phyloP scores from a whole-genome alignment of 64 coral and sea anemone species.

The Anthopleura sola region DNA sequence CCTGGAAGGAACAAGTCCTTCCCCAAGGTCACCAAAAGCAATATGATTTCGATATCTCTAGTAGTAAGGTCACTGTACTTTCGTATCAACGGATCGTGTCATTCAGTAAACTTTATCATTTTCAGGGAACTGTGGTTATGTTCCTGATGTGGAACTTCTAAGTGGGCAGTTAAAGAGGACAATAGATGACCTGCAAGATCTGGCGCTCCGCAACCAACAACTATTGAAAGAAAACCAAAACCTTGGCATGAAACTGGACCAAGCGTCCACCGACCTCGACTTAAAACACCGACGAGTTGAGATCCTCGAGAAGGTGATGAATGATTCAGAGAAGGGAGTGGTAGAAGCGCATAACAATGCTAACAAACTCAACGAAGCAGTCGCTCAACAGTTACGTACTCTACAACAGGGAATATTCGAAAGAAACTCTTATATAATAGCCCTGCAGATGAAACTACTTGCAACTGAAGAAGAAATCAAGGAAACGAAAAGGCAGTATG shows the following conservation, averaged over 20 bases:
- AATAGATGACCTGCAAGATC: constrained; percentile 65
- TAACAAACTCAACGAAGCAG: constrained; percentile 37
- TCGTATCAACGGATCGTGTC: no score
- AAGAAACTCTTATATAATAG: constrained; percentile 47
- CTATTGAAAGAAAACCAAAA: constrained; percentile 64
- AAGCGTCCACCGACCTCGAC: constrained; percentile 49
- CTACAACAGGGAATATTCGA: constrained; percentile 42
- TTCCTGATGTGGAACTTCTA: constrained; percentile 67
- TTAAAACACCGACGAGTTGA: constrained; percentile 46
- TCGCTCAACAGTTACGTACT: constrained; percentile 42
- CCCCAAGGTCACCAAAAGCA: no score
- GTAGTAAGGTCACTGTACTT: no score
- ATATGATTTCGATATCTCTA: no score
- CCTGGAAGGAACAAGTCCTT: neutral
- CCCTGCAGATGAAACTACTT: constrained; percentile 62
- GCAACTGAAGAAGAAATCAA: constrained; percentile 63
- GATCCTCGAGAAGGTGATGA: constrained; percentile 27
- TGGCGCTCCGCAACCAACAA: constrained; percentile 68
- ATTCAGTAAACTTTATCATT: no score
- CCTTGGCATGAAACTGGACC: constrained; percentile 35
- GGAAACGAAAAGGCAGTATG: constrained; percentile 30
- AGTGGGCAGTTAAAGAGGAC: constrained; percentile 67
- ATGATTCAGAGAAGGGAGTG: constrained; percentile 26
- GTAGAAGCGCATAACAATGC: constrained; percentile 63
- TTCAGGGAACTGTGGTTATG: constrained; percentile 16